These are phyloP conservation scores for Muricea muricata DNA, from an alignment of 92 coral and sea anemone genomes.

Conservation along the genomic window DNA sequence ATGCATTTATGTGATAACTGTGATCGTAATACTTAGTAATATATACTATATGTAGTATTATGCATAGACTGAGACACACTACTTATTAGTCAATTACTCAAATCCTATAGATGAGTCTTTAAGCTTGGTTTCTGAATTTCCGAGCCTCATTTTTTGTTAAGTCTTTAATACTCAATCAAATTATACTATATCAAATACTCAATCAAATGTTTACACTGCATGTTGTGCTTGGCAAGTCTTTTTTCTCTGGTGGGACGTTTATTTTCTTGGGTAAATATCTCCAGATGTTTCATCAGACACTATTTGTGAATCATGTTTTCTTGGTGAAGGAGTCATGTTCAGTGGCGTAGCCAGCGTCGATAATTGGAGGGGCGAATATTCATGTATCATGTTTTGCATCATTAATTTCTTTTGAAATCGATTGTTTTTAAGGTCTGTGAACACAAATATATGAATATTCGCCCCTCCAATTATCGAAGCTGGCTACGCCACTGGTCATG, in stretches of 20 bases:
- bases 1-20: too few relatives aligned
- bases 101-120: slow-evolving; percentile 1
- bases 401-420: too few relatives aligned
- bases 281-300: neutral
- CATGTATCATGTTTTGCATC: too few relatives aligned
- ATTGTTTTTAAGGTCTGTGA: too few relatives aligned
- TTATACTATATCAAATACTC: neutral
- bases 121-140: neutral
- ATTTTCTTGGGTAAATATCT: neutral
- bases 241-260: neutral
- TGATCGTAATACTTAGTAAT: too few relatives aligned
- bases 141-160: neutral
- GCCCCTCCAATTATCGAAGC: too few relatives aligned
- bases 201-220: neutral
- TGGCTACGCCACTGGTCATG: too few relatives aligned
- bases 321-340: neutral
- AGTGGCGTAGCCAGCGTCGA: too few relatives aligned
- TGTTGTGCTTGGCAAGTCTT: neutral
- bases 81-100: neutral
- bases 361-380: too few relatives aligned
- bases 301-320: neutral
- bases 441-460: too few relatives aligned
- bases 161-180: neutral
- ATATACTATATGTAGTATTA: too few relatives aligned
- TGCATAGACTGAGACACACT: too few relatives aligned